Evolutionary conservation across 2,797 vertebrate species (phyloP).

Genomic region (Neomorphus geoffroyi): DNA sequence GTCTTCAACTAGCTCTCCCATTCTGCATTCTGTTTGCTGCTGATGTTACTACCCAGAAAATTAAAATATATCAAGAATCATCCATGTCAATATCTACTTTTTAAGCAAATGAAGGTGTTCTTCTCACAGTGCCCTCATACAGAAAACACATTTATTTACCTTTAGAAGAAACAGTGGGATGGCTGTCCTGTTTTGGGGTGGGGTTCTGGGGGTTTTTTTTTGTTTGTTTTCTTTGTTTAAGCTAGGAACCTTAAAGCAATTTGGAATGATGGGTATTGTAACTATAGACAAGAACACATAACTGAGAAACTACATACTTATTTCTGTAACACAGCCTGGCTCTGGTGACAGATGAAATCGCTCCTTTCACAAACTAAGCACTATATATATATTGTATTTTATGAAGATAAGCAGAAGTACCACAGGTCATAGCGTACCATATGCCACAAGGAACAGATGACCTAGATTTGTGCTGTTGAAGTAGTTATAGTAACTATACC

Average conservation of each 20-base stretch:
- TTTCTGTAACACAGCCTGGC: background rate
- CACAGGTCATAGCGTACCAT: background rate
- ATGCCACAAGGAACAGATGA: background rate
- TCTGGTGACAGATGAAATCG: background rate
- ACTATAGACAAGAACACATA: background rate
- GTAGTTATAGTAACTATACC: slow-evolving; percentile 73
- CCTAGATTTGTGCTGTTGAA: background rate
- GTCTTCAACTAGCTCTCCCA: background rate
- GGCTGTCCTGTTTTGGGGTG: background rate
- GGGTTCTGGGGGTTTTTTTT: no score
- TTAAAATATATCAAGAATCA: background rate
- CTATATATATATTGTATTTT: background rate
- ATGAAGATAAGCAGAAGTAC: background rate
- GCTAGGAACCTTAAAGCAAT: background rate
- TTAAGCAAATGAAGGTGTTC: background rate
- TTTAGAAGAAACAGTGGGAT: background rate
- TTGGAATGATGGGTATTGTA: background rate
- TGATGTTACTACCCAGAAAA: background rate
- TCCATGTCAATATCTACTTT: background rate
- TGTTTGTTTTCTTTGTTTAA: background rate
- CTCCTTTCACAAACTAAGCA: background rate
- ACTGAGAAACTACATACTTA: background rate
- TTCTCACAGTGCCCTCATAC: background rate
- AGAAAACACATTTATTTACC: background rate
- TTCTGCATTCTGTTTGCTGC: background rate